phyloP scores from a whole-genome alignment of 2,797 vertebrate species.

The Trematomus bernacchii region DNA sequence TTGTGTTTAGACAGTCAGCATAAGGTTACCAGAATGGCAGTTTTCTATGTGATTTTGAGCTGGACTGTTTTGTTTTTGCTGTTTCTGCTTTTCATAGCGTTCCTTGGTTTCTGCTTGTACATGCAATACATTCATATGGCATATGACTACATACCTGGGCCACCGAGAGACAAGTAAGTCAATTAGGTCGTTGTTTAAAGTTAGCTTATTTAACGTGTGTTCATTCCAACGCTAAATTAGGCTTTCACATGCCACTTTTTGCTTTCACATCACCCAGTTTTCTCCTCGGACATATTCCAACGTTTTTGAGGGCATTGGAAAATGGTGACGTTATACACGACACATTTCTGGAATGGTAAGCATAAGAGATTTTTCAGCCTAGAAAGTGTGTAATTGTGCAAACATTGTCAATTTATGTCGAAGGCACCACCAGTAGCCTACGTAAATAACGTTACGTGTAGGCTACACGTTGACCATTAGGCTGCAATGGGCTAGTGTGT shows the following conservation, averaged over 20 bases:
- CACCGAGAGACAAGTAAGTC: conserved; percentile 89
- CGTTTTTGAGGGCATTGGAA: conserved; percentile 14
- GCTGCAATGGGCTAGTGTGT: no score
- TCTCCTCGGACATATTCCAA: conserved; percentile 66
- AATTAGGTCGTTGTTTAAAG: neutral
- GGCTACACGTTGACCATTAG: no score
- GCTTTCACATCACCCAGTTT: conserved; percentile 57
- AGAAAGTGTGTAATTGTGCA: no score
- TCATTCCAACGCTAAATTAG: neutral
- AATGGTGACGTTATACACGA: conserved; percentile 35
- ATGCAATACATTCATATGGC: conserved; percentile 84
- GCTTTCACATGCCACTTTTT: neutral
- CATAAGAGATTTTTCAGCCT: no score
- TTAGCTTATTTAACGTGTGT: neutral
- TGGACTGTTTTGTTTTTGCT: conserved; percentile 36
- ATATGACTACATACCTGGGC: conserved; percentile 91
- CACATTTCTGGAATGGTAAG: conserved; percentile 76
- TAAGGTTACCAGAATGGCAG: conserved; percentile 38
- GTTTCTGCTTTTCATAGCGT: conserved; percentile 60
- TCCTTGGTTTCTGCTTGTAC: conserved; percentile 85
- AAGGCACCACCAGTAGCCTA: no score
- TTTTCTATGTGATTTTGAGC: conserved; percentile 4
- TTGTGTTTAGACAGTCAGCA: no score
- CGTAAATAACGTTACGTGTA: no score
- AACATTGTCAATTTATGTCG: no score